Evolutionary conservation across 2,113 vertebrate genomes (phyloP).

Genomic region (Reinhardtius hippoglossoides): DNA sequence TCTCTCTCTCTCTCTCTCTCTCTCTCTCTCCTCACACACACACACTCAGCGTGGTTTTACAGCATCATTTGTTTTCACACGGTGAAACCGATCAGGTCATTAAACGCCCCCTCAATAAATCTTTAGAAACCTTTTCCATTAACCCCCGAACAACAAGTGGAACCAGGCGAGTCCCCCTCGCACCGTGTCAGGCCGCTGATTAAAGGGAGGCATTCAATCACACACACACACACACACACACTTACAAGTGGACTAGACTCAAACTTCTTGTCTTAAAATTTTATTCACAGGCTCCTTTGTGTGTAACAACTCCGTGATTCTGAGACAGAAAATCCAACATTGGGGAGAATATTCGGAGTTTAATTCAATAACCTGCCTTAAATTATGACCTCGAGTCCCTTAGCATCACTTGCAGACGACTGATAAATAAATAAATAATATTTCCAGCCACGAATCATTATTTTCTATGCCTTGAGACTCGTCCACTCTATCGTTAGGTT

Average conservation of each 20-base stretch:
- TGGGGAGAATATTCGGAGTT: conserved; percentile 4
- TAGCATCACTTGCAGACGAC: conserved; percentile 40
- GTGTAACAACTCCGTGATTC: neutral
- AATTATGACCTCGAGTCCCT: conserved; percentile 46
- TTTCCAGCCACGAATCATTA: conserved; percentile 20
- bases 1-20: neutral
- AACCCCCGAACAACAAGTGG: conserved; percentile 76
- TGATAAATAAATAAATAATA: conserved; percentile 20
- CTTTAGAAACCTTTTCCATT: conserved; percentile 81
- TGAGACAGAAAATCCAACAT: neutral
- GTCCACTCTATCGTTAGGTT: neutral
- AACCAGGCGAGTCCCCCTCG: conserved; percentile 72
- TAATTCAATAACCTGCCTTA: conserved; percentile 50
- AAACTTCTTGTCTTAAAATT: conserved; percentile 21
- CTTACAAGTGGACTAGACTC: conserved; percentile 10
- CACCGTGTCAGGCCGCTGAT: conserved; percentile 71
- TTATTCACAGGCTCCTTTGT: neutral
- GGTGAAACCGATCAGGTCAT: conserved; percentile 81
- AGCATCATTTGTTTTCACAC: conserved; percentile 79
- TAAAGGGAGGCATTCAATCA: conserved; percentile 75
- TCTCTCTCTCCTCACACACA: neutral
- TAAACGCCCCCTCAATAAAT: conserved; percentile 83
- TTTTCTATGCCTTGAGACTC: conserved; percentile 1
- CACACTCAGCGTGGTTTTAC: conserved; percentile 70
- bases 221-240: conserved; percentile 11